phyloP scores from a whole-genome alignment of 2,888 invertebrate species.

The Rhagonycha fulva region DNA sequence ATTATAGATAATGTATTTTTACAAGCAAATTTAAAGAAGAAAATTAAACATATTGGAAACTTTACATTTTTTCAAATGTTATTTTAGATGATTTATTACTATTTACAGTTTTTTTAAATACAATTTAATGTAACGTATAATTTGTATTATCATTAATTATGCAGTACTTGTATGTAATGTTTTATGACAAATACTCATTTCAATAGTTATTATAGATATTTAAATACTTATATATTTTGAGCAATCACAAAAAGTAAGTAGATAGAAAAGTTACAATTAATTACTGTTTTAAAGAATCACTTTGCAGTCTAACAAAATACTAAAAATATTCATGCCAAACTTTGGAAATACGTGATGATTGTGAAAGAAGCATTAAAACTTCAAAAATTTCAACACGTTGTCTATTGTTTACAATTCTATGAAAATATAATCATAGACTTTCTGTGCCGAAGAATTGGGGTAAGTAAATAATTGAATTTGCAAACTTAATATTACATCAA shows the following conservation, averaged over 20 bases:
- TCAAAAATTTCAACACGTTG: neutral
- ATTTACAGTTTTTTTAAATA: too few relatives aligned
- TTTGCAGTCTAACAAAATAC: neutral
- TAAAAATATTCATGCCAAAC: neutral
- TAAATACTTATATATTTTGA: too few relatives aligned
- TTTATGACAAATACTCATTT: too few relatives aligned
- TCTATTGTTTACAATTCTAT: neutral
- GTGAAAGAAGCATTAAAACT: neutral
- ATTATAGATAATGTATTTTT: too few relatives aligned
- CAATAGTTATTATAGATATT: too few relatives aligned
- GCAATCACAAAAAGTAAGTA: neutral
- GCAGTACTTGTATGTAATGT: too few relatives aligned
- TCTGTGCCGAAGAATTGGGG: neutral
- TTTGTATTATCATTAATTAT: too few relatives aligned
- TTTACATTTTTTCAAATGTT: too few relatives aligned
- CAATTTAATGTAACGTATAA: too few relatives aligned
- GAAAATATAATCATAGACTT: neutral
- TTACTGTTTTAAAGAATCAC: neutral
- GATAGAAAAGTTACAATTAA: neutral
- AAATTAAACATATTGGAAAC: too few relatives aligned
- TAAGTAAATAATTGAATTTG: neutral
- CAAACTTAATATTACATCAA: neutral
- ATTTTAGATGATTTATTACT: too few relatives aligned
- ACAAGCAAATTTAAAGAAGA: too few relatives aligned
- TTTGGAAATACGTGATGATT: neutral